A percentile compares a stretch with the other conserved stretches of the same genome.
Conservation (phyloP, 2,797 vertebrate genomes). For the Spheniscus humboldti region DNA sequence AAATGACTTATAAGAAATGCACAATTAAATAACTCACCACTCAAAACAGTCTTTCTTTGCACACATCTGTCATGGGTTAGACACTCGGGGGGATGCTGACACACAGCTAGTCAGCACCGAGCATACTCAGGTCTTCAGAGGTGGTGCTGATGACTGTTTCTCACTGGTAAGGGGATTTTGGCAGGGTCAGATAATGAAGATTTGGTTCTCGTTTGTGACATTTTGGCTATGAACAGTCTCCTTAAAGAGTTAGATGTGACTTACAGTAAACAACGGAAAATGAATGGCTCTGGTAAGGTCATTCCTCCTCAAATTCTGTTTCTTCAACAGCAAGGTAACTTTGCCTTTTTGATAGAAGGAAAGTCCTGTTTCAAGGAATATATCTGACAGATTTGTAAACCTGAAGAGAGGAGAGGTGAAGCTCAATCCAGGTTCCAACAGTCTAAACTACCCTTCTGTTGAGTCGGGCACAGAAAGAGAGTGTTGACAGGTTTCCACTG, state of each 20-base stretch:
- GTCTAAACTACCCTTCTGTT: neutral
- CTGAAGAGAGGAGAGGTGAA: neutral
- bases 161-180: neutral
- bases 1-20: conserved; percentile 26
- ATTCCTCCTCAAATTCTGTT: neutral
- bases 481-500: neutral
- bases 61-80: neutral
- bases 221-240: neutral
- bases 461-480: neutral
- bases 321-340: neutral
- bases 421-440: neutral
- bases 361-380: neutral
- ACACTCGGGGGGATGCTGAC: neutral
- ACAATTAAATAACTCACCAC: conserved; percentile 59
- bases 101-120: neutral
- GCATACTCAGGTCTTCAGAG: neutral
- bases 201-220: neutral
- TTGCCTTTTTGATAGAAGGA: neutral
- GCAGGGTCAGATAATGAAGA: neutral
- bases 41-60: conserved; percentile 75
- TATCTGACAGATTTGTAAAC: neutral
- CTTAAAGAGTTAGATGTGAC: neutral
- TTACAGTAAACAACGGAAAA: neutral
- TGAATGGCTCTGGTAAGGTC: neutral
- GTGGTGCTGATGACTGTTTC: neutral